These are phyloP conservation scores for Andrena minutula DNA, from an alignment of 2,888 invertebrate species.

Conservation along the genomic window DNA sequence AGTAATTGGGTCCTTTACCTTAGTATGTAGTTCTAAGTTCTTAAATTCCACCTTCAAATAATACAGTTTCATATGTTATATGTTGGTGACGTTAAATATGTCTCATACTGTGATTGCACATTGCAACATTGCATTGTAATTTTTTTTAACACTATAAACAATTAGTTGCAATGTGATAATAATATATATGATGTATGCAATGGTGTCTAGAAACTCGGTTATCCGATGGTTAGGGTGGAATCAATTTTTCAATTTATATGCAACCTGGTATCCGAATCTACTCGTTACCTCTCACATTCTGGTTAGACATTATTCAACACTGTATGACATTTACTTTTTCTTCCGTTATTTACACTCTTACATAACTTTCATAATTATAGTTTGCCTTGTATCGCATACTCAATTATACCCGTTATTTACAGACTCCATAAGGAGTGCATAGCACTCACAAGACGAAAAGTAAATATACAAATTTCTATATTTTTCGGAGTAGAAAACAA, in stretches of 20 bases:
- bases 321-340: conserved; percentile 40
- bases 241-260: background rate
- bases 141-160: too few relatives aligned
- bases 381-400: conserved; percentile 18
- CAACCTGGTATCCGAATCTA: background rate
- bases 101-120: too few relatives aligned
- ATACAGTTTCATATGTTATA: too few relatives aligned
- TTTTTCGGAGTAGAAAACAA: background rate
- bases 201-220: too few relatives aligned
- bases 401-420: conserved; percentile 31
- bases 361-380: conserved; percentile 40
- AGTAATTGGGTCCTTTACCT: too few relatives aligned
- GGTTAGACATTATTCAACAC: background rate
- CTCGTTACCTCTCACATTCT: conserved; percentile 22
- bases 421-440: conserved; percentile 15
- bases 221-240: too few relatives aligned
- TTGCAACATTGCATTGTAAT: too few relatives aligned
- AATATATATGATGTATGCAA: too few relatives aligned
- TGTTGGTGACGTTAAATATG: too few relatives aligned
- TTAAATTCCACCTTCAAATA: too few relatives aligned
- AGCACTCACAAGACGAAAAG: background rate
- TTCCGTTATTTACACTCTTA: conserved; percentile 35
- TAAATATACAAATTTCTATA: background rate
- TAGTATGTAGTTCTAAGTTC: too few relatives aligned
- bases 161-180: too few relatives aligned